Evolutionary conservation across 2,888 invertebrate genomes (phyloP).

Genomic region (Aporophyla nigra): DNA sequence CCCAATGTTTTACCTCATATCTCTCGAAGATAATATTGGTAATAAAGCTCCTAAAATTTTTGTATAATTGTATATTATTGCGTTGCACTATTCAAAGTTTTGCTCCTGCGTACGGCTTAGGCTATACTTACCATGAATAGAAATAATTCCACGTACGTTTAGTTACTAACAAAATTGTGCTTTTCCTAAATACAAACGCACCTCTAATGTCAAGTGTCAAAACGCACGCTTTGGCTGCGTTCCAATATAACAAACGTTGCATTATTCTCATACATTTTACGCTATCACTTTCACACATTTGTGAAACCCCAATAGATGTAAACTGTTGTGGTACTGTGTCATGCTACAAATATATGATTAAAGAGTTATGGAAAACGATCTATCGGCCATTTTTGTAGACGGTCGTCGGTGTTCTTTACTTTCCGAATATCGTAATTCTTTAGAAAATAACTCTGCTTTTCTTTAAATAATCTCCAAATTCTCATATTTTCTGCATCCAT

Average conservation of each 20-base stretch:
- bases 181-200: constrained; percentile 23
- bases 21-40: no score
- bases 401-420: constrained; percentile 59
- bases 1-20: no score
- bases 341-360: constrained; percentile 43
- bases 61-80: no score
- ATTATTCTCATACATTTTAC: not conserved
- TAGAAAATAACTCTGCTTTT: constrained; percentile 27
- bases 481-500: constrained; percentile 9
- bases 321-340: no score
- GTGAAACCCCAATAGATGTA: not conserved
- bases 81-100: no score
- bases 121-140: no score
- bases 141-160: constrained; percentile 5
- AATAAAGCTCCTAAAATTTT: no score
- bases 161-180: constrained; percentile 15
- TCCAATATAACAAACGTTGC: constrained; percentile 17
- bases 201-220: constrained; percentile 65
- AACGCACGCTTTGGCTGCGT: constrained; percentile 59
- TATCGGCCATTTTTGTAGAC: constrained; percentile 65
- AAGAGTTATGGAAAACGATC: not conserved
- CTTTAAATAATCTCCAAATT: constrained; percentile 16
- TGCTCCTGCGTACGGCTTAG: no score
- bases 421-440: constrained; percentile 46
- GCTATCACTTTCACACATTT: constrained; percentile 12